Evolutionary conservation across 2,797 vertebrate species (phyloP).

Genomic region (Amniataba percoides): DNA sequence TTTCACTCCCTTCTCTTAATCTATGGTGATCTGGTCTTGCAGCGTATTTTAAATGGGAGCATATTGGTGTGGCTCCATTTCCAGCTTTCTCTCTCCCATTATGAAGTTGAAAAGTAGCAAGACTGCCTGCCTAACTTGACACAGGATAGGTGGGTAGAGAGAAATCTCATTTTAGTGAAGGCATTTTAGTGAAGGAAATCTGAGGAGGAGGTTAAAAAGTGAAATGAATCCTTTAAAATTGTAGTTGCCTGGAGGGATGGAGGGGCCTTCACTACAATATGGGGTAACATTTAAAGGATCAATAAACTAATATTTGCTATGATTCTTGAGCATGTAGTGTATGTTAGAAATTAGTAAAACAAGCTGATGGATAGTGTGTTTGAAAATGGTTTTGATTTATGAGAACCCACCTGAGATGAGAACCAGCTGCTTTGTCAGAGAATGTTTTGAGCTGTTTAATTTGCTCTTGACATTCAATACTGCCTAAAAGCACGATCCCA

Average conservation of each 20-base stretch:
- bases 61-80: constrained; percentile 71
- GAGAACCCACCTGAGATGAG: constrained; percentile 33
- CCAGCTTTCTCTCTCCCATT: constrained; percentile 56
- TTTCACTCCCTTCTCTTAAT: constrained; percentile 67
- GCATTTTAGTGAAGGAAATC: constrained; percentile 32
- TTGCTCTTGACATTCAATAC: constrained; percentile 65
- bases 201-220: constrained; percentile 52
- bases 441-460: constrained; percentile 59
- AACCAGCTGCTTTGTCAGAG: constrained; percentile 57
- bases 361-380: constrained; percentile 41
- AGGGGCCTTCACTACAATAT: constrained; percentile 50
- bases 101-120: constrained; percentile 67
- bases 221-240: constrained; percentile 67
- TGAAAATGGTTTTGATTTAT: constrained; percentile 43
- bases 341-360: constrained; percentile 26
- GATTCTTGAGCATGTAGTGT: constrained; percentile 8
- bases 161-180: constrained; percentile 70
- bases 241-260: constrained; percentile 25
- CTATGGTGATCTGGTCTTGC: constrained; percentile 70
- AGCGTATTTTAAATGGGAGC: constrained; percentile 71
- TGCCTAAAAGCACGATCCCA: constrained; percentile 60
- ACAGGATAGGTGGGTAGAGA: constrained; percentile 61
- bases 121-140: constrained; percentile 56
- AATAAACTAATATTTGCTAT: constrained; percentile 21
- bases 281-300: constrained; percentile 47